Evolutionary conservation across 30 jellyfish, hydroid and myxozoan species (phyloP), one percentile per base, ranked within the genome.

Genomic region (Mastigias papua): DNA sequence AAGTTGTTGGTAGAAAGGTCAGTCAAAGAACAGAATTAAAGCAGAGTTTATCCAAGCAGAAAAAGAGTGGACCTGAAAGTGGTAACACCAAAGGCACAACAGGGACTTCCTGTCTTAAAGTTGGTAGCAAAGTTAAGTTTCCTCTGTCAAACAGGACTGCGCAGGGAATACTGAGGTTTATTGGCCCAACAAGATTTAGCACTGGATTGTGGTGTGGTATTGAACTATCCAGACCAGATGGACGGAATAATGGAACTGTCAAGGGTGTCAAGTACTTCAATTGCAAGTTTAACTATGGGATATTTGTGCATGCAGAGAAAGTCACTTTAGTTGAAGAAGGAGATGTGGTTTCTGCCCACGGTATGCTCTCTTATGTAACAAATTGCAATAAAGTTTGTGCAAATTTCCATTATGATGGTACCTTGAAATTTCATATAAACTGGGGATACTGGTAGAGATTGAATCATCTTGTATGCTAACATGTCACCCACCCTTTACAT

Each of bases 191-290:
- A 29, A 86, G 78, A 15, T 94, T 94, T 78, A 89, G 98, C 64
- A 49, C 97, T 25, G 96, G 97, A 9, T 62, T 58, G 8, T 94
- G 97, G 97, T 94, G 98, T 77, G 98, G 98, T 16, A 58, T 94
- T 48, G 97, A 80, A 37, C 68, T 94, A 42, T 54, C 61, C 9
- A 89, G 87, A 75, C 90, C 89, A 16, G 91, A 61, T 27, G 98
- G 98, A 23, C 82, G 93, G 26, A 84, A 94, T 65, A 89, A 94
- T 76, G 98, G 98, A 7, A 88, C 98, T 31, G 98, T 94, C 28
- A 89, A 87, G 32, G 98, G 98, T 33, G 86, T 73, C 22, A 72
- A 85, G 82, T 94, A 94, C 69, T 94, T 94, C 84, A 91, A 84
- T 0, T 94, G 98, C 82, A 75, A 68, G 27, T 88, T 80, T 46